Evolutionary conservation across 2,113 vertebrate genomes (phyloP).

Genomic region (Nerophis ophidion): DNA sequence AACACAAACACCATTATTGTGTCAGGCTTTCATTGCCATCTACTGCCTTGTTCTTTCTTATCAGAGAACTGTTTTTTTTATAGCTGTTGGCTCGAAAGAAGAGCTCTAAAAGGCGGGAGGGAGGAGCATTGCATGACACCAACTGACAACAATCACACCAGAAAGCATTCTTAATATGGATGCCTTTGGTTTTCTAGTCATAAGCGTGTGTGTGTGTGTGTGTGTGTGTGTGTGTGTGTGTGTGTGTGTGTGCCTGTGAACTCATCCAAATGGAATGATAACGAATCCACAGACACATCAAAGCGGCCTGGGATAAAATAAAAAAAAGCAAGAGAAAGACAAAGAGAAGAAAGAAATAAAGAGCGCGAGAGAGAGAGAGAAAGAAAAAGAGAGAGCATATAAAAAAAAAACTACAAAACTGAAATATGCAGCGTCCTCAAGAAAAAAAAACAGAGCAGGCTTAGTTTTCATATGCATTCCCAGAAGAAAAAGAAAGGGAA

Average conservation of each 20-base stretch:
- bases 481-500: slow-evolving; percentile 42
- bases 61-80: too few species aligned
- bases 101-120: slow-evolving; percentile 23
- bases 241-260: slow-evolving; percentile 69
- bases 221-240: slow-evolving; percentile 26
- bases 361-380: slow-evolving; percentile 36
- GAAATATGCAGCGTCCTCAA: slow-evolving; percentile 89
- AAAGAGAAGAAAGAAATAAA: not conserved
- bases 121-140: slow-evolving; percentile 46
- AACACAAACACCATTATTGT: too few species aligned
- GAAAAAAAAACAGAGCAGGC: slow-evolving; percentile 73
- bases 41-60: too few species aligned
- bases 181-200: slow-evolving; percentile 53
- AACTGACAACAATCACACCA: slow-evolving; percentile 48
- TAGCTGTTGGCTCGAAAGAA: slow-evolving; percentile 9
- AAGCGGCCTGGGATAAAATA: slow-evolving; percentile 59
- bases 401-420: slow-evolving; percentile 82
- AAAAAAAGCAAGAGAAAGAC: slow-evolving; percentile 74
- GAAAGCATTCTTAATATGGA: slow-evolving; percentile 43
- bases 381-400: slow-evolving; percentile 70
- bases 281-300: slow-evolving; percentile 89
- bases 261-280: slow-evolving; percentile 83
- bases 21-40: too few species aligned
- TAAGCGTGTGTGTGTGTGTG: slow-evolving; percentile 24
- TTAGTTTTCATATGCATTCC: slow-evolving; percentile 60